Conservation (phyloP, 2,888 invertebrate species). For the Parnassius glacialis region DNA sequence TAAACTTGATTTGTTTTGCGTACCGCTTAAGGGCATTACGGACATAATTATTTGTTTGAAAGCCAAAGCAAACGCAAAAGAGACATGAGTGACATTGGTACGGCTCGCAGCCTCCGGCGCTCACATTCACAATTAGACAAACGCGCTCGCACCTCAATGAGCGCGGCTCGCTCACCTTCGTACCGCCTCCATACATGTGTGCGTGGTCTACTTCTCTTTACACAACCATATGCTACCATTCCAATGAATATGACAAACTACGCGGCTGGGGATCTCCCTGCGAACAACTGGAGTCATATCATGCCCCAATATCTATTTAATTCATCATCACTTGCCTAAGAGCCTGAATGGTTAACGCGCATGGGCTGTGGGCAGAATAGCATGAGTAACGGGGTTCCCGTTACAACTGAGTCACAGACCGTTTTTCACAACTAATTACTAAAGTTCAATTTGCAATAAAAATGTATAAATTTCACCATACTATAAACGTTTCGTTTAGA, state of each 20-base stretch:
- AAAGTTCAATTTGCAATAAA: too few species aligned
- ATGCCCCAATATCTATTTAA: background rate
- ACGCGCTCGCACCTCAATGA: background rate
- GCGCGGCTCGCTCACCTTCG: background rate
- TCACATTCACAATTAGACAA: background rate
- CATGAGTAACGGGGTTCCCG: too few species aligned
- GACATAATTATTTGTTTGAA: background rate
- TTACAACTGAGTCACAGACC: too few species aligned
- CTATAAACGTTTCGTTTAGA: too few species aligned
- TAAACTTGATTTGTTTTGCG: too few species aligned
- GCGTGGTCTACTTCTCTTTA: slow-evolving; percentile 1
- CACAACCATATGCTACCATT: background rate
- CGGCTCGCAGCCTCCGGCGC: background rate
- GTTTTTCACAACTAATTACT: too few species aligned
- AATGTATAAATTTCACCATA: too few species aligned
- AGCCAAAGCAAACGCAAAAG: background rate
- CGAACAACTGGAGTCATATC: background rate
- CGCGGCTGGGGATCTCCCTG: background rate
- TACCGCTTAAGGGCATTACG: background rate
- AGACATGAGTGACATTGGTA: background rate
- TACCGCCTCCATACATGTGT: background rate
- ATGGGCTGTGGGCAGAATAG: too few species aligned
- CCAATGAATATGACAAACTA: background rate
- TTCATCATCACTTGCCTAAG: too few species aligned
- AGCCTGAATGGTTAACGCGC: too few species aligned